Percentiles rank a stretch among this genome's conserved stretches.
phyloP scores from a whole-genome alignment of 2,797 vertebrate genomes.

The Coccyzus lansbergi region DNA sequence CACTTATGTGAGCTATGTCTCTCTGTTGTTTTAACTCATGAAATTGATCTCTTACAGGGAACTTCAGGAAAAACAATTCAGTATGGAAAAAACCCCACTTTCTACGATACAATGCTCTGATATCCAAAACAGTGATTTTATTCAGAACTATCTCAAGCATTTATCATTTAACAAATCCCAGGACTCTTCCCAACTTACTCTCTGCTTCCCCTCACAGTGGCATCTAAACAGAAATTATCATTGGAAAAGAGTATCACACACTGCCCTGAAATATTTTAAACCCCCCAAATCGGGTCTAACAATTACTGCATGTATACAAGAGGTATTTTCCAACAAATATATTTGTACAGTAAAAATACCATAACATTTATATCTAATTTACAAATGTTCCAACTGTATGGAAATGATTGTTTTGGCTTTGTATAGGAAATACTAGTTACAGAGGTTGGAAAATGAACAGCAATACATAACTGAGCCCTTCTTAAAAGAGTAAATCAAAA shows the following conservation, averaged over 20 bases:
- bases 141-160: neutral
- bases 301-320: slow-evolving; percentile 22
- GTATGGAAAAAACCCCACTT: neutral
- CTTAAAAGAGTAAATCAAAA: slow-evolving; percentile 42
- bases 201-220: slow-evolving; percentile 4
- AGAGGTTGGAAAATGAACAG: slow-evolving; percentile 56
- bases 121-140: slow-evolving; percentile 12
- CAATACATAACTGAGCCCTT: slow-evolving; percentile 64
- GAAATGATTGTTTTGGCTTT: slow-evolving; percentile 15
- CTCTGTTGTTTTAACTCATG: slow-evolving; percentile 60
- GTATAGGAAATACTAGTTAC: slow-evolving; percentile 41
- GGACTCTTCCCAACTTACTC: slow-evolving; percentile 7
- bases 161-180: neutral
- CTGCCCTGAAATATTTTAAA: slow-evolving; percentile 57
- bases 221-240: slow-evolving; percentile 35
- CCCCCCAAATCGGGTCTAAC: neutral
- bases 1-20: slow-evolving; percentile 38
- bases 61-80: slow-evolving; percentile 28
- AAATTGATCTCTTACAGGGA: slow-evolving; percentile 66
- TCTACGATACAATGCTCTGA: slow-evolving; percentile 5
- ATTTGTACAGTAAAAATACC: slow-evolving; percentile 59
- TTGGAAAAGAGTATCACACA: neutral
- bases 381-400: slow-evolving; percentile 41
- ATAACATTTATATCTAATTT: slow-evolving; percentile 30
- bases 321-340: slow-evolving; percentile 52